Evolutionary conservation across 2,113 vertebrate species (phyloP), one percentile per base, ranked within the genome.

Genomic region (Tragelaphus strepsiceros): DNA sequence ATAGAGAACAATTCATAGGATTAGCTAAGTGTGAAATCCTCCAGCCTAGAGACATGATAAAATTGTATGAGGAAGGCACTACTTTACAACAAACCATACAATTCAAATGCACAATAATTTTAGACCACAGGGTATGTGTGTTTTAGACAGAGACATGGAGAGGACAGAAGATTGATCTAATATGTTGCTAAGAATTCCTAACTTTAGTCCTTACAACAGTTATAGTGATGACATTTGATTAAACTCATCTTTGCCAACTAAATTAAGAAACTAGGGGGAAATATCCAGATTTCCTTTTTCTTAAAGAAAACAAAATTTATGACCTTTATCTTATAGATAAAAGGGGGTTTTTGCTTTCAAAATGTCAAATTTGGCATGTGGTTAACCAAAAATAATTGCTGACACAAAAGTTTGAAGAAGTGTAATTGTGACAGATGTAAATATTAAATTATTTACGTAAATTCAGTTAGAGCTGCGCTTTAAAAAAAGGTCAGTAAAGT

Each of bases 291-390:
- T 96, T 91, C 78, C 90, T 56, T 92, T 96, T 88, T 88, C 78
- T 96, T 32, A 67, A 83, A 53, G 49, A 59, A 92, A 67, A 78
- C 64, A 88, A 86, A 61, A 81, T 51, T 51, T 74, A 62, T 91
- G 91, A 92, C 83, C 51, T 97, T 89, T 93, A 32, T 61, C 67
- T 96, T 96, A 9, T 46, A 92, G 49, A 56, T 88, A 74, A 88
- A 77, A 92, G 51, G 28, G 46, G 0, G 6, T 53, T 81, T 81
- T 93, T 88, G 58, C 67, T 84, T 97, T 92, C 74, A 80, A 96
- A 92, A 97, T 97, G 80, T 90, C 80, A 96, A 78, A 13, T 88
- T 96, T 93, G 96, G 43, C 94, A 96, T 90, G 67, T 96, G 61
- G 59, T 95, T 97, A 84, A 87, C 90, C 54, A 91, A 97, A 96